These are phyloP conservation scores for Sycobia sp. DNA, from an alignment of 1,140 invertebrate species.

Conservation along the genomic window DNA sequence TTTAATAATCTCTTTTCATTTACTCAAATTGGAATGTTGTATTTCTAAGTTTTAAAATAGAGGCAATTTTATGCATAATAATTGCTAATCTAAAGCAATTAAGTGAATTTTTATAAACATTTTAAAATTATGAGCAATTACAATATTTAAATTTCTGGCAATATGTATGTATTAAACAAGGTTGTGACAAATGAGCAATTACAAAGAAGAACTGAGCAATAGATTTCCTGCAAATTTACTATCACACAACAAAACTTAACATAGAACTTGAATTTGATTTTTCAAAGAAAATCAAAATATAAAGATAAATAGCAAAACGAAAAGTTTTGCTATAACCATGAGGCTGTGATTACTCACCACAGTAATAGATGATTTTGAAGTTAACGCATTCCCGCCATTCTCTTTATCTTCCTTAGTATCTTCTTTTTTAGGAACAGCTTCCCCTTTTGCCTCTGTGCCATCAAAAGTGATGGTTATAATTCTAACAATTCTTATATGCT, in stretches of 20 bases:
- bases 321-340: conserved; percentile 6
- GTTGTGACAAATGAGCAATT: conserved; percentile 9
- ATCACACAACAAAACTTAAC: background rate
- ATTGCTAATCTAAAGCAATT: conserved; percentile 1
- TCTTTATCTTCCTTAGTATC: conserved; percentile 59
- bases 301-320: conserved; percentile 20
- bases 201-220: conserved; percentile 11
- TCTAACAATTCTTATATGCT: conserved; percentile 51
- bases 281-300: conserved; percentile 7
- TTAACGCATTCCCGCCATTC: conserved; percentile 53
- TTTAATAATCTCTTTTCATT: conserved; percentile 4
- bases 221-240: conserved; percentile 11
- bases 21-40: background rate
- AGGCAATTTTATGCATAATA: background rate
- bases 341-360: conserved; percentile 53
- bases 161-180: background rate
- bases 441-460: conserved; percentile 58
- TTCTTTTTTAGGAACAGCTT: conserved; percentile 55
- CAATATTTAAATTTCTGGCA: background rate
- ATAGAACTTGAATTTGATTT: conserved; percentile 3
- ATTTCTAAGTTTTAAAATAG: conserved; percentile 4
- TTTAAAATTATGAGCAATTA: background rate
- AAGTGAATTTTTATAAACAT: conserved; percentile 9
- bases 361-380: conserved; percentile 49
- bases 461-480: conserved; percentile 59